A percentile compares a stretch with the other conserved stretches of the same genome.
Conservation (phyloP, 2,113 vertebrate species). For the Ptychochromis oligacanthus region DNA sequence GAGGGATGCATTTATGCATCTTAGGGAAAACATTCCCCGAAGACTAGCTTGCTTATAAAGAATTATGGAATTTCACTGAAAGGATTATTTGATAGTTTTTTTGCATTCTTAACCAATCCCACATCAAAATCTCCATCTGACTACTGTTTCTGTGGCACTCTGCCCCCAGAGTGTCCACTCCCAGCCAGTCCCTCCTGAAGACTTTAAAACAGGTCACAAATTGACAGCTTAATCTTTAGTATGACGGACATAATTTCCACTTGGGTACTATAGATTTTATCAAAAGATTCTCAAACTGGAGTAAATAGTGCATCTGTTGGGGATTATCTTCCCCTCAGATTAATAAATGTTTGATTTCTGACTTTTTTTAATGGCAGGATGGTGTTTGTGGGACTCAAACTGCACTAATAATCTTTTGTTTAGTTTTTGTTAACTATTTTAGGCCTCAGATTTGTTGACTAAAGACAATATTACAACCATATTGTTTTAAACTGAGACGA, state of each 20-base stretch:
- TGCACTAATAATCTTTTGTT: background rate
- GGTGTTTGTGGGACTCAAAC: background rate
- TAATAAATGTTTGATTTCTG: background rate
- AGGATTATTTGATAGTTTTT: background rate
- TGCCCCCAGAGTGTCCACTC: background rate
- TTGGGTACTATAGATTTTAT: background rate
- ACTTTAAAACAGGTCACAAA: background rate
- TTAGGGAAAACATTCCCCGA: background rate
- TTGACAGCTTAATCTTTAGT: background rate
- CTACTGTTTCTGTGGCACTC: background rate
- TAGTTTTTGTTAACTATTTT: background rate
- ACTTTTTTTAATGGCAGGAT: background rate
- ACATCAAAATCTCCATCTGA: background rate
- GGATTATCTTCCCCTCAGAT: background rate
- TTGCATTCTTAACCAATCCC: background rate
- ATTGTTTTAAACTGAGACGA: background rate
- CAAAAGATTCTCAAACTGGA: background rate
- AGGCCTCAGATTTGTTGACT: background rate
- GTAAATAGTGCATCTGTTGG: background rate
- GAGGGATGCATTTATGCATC: constrained; percentile 8
- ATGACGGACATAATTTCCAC: background rate
- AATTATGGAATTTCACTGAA: background rate
- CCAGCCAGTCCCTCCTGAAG: background rate
- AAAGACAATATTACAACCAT: background rate
- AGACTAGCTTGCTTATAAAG: background rate